A percentile compares a stretch with the other conserved stretches of the same genome.
These are phyloP conservation scores for Phacellophora camtschatica DNA, from an alignment of 30 jellyfish, hydroid and myxozoan species.

Conservation along the genomic window DNA sequence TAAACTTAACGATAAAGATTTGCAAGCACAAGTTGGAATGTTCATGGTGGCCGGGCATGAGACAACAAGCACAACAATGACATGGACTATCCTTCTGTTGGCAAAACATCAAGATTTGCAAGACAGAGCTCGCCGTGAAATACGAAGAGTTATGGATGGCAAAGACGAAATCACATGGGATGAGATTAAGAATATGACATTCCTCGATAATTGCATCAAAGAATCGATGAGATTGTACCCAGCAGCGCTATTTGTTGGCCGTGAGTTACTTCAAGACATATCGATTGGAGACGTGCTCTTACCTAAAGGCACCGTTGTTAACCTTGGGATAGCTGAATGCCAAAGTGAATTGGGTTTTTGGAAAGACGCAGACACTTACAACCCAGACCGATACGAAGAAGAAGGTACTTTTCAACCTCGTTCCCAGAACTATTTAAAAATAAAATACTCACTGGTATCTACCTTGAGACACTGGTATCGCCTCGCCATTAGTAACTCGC, in stretches of 20 bases:
- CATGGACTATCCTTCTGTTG: conserved; percentile 7
- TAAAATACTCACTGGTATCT: too few species aligned
- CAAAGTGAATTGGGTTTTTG: conserved; percentile 17
- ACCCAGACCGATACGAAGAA: conserved; percentile 43
- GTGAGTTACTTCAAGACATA: neutral
- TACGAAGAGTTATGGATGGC: neutral
- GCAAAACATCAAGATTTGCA: conserved; percentile 26
- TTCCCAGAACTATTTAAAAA: too few species aligned
- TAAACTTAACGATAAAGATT: neutral
- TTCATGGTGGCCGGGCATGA: conserved; percentile 21
- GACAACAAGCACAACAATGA: conserved; percentile 16
- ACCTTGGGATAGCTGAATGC: neutral
- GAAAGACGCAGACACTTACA: conserved; percentile 21
- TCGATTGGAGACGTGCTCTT: conserved; percentile 9
- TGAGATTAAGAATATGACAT: conserved; percentile 17
- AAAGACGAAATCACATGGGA: conserved; percentile 24
- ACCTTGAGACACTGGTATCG: too few species aligned
- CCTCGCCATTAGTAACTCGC: too few species aligned
- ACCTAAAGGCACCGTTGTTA: conserved; percentile 15
- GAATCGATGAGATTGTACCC: conserved; percentile 54
- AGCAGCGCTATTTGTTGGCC: conserved; percentile 1
- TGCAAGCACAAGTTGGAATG: neutral
- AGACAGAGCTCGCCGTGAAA: conserved; percentile 8
- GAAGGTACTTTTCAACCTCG: too few species aligned
- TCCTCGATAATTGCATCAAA: conserved; percentile 22